Conservation (phyloP, 1,140 invertebrate genomes). For the Macrostomum lignano region DNA sequence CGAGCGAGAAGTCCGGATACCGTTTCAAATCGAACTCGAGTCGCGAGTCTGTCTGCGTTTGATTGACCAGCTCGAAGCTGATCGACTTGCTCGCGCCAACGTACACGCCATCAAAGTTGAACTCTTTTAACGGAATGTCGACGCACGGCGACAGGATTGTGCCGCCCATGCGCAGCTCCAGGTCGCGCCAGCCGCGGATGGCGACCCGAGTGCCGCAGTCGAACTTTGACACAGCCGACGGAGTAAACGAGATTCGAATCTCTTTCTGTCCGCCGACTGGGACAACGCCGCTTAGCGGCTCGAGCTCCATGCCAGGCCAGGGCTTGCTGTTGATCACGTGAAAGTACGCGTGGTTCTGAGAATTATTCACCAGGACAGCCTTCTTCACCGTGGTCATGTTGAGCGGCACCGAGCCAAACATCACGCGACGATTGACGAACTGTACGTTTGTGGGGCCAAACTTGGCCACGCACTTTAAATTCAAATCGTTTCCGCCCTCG, state of each 20-base stretch:
- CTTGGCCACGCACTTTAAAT: slow-evolving; percentile 19
- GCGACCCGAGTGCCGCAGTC: slow-evolving; percentile 20
- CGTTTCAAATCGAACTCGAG: slow-evolving; percentile 21
- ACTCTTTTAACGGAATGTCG: slow-evolving; percentile 22
- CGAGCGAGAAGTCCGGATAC: too few relatives aligned
- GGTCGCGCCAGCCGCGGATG: slow-evolving; percentile 17
- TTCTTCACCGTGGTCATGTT: slow-evolving; percentile 19
- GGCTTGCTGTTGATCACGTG: slow-evolving; percentile 18
- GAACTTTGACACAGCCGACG: slow-evolving; percentile 23
- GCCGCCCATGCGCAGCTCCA: slow-evolving; percentile 22
- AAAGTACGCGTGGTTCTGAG: slow-evolving; percentile 23
- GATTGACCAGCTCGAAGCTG: slow-evolving; percentile 17
- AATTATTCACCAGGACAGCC: slow-evolving; percentile 18
- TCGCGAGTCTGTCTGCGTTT: slow-evolving; percentile 16
- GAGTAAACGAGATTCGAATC: slow-evolving; percentile 16
- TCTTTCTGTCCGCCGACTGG: slow-evolving; percentile 20
- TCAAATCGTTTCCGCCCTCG: slow-evolving; percentile 13
- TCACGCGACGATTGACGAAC: slow-evolving; percentile 20
- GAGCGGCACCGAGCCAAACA: slow-evolving; percentile 21
- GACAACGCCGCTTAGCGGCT: slow-evolving; percentile 19
- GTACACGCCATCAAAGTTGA: slow-evolving; percentile 24
- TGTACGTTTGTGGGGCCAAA: slow-evolving; percentile 18
- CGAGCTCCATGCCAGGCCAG: slow-evolving; percentile 18
- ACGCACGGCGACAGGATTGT: slow-evolving; percentile 21
- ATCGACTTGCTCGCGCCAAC: slow-evolving; percentile 16